Evolutionary conservation across 35 echinoderm and acorn worm species (phyloP).

Genomic region (Eucidaris tribuloides): DNA sequence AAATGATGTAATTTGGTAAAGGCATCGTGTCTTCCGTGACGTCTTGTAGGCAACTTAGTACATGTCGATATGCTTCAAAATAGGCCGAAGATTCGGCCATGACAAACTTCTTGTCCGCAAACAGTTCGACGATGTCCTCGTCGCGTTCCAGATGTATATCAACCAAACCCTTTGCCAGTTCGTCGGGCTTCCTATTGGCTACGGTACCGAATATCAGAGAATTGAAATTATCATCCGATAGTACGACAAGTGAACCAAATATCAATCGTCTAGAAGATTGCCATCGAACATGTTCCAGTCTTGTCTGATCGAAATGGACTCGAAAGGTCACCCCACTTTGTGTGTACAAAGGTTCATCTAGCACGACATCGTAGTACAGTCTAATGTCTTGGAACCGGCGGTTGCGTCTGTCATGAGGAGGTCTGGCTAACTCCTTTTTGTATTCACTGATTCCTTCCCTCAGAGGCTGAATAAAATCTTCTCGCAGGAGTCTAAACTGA

Average conservation of each 20-base stretch:
- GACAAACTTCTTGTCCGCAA: constrained; percentile 24
- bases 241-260: constrained; percentile 51
- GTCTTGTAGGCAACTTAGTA: constrained; percentile 69
- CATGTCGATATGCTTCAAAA: constrained; percentile 78
- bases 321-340: constrained; percentile 44
- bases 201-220: constrained; percentile 53
- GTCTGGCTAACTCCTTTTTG: constrained; percentile 8
- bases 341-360: constrained; percentile 17
- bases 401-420: background rate
- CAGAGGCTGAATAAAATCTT: constrained; percentile 76
- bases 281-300: constrained; percentile 42
- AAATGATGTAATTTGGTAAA: constrained; percentile 70
- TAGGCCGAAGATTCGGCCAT: constrained; percentile 75
- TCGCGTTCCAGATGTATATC: constrained; percentile 42
- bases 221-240: constrained; percentile 60
- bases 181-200: constrained; percentile 31
- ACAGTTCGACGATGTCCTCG: background rate
- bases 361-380: constrained; percentile 45
- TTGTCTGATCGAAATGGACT: constrained; percentile 41
- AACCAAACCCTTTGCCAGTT: constrained; percentile 22
- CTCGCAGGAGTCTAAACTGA: constrained; percentile 66
- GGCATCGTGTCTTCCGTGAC: constrained; percentile 59
- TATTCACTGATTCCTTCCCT: constrained; percentile 75
- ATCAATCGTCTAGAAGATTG: constrained; percentile 52
- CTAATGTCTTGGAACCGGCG: constrained; percentile 34